phyloP scores from a whole-genome alignment of 92 coral and sea anemone species.

The Nematostella vectensis region DNA sequence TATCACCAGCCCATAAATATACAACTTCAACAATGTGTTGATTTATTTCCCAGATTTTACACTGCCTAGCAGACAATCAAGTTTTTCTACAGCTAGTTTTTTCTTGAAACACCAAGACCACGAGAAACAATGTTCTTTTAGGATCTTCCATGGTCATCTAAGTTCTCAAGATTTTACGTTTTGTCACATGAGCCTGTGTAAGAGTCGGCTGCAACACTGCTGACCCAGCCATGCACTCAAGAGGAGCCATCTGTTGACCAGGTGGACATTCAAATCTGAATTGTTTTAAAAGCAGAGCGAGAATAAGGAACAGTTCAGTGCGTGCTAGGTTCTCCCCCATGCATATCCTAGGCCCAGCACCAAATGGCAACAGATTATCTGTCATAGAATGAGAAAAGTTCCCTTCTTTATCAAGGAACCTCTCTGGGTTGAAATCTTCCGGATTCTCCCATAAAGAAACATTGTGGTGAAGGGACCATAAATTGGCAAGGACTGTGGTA shows the following conservation, averaged over 20 bases:
- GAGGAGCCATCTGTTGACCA: constrained; percentile 22
- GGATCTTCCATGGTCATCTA: too few relatives aligned
- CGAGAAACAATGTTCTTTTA: too few relatives aligned
- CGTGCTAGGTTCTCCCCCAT: constrained; percentile 66
- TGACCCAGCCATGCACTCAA: constrained; percentile 24
- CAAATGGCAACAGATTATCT: constrained; percentile 51
- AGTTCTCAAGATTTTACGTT: too few relatives aligned
- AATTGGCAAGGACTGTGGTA: constrained; percentile 44
- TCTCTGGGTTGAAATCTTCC: constrained; percentile 37
- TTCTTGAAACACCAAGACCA: too few relatives aligned
- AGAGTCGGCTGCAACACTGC: constrained; percentile 30
- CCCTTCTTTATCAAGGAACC: constrained; percentile 50
- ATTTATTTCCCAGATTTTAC: too few relatives aligned
- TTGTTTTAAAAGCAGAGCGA: constrained; percentile 43
- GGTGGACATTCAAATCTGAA: constrained; percentile 41
- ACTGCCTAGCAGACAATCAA: too few relatives aligned
- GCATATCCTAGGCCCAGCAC: constrained; percentile 60
- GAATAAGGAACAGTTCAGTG: constrained; percentile 47
- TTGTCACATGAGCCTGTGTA: constrained; percentile 5
- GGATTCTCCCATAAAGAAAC: constrained; percentile 56
- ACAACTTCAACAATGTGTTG: too few relatives aligned
- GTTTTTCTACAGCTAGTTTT: too few relatives aligned
- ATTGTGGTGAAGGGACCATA: constrained; percentile 70
- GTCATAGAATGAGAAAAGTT: constrained; percentile 26
- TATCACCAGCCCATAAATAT: too few relatives aligned